phyloP scores from a whole-genome alignment of 2,113 vertebrate species.

The Vulpes ferrilata region DNA sequence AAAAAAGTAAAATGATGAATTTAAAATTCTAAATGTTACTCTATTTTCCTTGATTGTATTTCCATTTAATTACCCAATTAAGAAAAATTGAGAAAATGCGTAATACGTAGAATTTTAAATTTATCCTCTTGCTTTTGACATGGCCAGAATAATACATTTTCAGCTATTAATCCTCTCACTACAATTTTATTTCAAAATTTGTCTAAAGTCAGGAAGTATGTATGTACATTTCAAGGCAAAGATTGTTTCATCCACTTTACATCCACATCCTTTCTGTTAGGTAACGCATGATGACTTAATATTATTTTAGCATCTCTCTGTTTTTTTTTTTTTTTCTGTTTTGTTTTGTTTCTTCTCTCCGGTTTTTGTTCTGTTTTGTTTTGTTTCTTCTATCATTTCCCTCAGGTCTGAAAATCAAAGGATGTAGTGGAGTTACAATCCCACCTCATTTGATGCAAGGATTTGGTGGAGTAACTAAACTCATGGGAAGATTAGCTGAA shows the following conservation, averaged over 20 bases:
- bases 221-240: neutral
- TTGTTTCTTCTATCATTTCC: neutral
- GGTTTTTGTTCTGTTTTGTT: neutral
- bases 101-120: slow-evolving; percentile 34
- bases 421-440: neutral
- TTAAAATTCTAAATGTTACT: neutral
- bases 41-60: neutral
- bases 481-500: neutral
- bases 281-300: neutral
- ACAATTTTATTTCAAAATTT: neutral
- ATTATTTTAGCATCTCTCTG: neutral
- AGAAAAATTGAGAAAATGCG: neutral
- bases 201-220: neutral
- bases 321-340: neutral
- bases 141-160: neutral
- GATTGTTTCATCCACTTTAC: neutral
- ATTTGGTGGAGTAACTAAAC: neutral
- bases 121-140: neutral
- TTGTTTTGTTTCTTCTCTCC: neutral
- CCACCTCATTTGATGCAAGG: neutral
- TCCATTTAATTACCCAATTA: neutral
- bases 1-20: neutral
- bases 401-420: neutral
- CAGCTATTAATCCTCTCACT: neutral
- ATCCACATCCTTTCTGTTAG: neutral